These are phyloP conservation scores for Ginglymostoma cirratum DNA, from an alignment of 2,113 vertebrate genomes.

Conservation along the genomic window DNA sequence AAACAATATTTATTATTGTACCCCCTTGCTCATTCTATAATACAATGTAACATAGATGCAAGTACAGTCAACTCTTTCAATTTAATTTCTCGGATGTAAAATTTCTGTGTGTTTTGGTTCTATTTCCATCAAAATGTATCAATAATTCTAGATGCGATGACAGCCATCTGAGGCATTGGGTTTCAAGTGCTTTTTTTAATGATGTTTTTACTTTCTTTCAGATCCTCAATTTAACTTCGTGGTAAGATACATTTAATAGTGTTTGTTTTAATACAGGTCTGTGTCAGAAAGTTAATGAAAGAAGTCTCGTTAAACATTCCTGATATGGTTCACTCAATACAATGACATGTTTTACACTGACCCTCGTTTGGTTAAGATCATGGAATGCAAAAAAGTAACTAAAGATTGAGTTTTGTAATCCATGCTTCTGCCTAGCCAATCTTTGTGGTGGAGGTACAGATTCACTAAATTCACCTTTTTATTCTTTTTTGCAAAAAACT, in stretches of 20 bases:
- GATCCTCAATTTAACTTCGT: not conserved
- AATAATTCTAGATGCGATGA: not conserved
- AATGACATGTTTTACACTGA: not conserved
- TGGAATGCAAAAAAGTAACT: not conserved
- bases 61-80: not conserved
- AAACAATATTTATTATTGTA: not conserved
- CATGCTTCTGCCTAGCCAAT: not conserved
- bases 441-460: not conserved
- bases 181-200: not conserved
- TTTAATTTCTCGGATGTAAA: not conserved
- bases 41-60: not conserved
- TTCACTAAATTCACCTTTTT: not conserved
- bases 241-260: not conserved
- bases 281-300: not conserved
- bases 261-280: not conserved
- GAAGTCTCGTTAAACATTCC: not conserved
- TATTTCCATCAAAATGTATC: not conserved
- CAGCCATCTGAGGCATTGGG: not conserved
- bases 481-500: not conserved
- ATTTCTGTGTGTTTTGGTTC: not conserved
- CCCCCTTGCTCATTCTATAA: not conserved
- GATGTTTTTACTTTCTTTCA: constrained; percentile 25
- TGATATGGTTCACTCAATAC: not conserved
- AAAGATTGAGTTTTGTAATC: not conserved
- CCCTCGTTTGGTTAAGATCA: too few species aligned